These are phyloP conservation scores for Montifringilla adamsi DNA, from an alignment of 2,113 vertebrate species.

Conservation along the genomic window DNA sequence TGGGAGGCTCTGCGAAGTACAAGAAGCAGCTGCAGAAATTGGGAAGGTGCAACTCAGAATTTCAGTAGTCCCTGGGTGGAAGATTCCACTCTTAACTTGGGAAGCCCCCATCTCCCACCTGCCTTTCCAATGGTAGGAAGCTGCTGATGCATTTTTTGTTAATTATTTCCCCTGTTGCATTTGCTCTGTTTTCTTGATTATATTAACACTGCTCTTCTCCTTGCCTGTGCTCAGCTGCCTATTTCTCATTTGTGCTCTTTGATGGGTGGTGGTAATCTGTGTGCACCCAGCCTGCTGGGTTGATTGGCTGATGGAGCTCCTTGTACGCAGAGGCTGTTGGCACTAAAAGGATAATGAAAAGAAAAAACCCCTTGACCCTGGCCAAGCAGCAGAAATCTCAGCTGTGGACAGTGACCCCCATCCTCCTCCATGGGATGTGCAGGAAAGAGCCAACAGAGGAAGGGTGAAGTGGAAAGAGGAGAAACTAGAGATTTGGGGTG, in stretches of 20 bases:
- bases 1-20: background rate
- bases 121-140: background rate
- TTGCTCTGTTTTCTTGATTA: slow-evolving; percentile 39
- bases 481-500: background rate
- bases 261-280: slow-evolving; percentile 39
- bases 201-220: background rate
- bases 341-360: slow-evolving; percentile 65
- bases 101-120: background rate
- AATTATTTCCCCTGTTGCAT: slow-evolving; percentile 39
- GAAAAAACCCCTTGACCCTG: slow-evolving; percentile 35
- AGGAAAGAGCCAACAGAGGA: background rate
- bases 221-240: slow-evolving; percentile 25
- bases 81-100: background rate
- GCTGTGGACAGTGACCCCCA: background rate
- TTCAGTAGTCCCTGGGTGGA: background rate
- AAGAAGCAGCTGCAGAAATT: background rate
- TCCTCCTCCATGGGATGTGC: background rate
- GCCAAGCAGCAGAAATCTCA: slow-evolving; percentile 27
- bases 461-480: background rate
- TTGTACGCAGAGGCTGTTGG: slow-evolving; percentile 47
- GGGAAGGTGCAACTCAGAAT: background rate
- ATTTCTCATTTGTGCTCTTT: slow-evolving; percentile 59
- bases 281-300: slow-evolving; percentile 46
- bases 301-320: slow-evolving; percentile 69
- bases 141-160: slow-evolving; percentile 6